Base-by-base conservation (phyloP, 1,140 invertebrate genomes). In the Drosophila parabipectinata region DNA sequence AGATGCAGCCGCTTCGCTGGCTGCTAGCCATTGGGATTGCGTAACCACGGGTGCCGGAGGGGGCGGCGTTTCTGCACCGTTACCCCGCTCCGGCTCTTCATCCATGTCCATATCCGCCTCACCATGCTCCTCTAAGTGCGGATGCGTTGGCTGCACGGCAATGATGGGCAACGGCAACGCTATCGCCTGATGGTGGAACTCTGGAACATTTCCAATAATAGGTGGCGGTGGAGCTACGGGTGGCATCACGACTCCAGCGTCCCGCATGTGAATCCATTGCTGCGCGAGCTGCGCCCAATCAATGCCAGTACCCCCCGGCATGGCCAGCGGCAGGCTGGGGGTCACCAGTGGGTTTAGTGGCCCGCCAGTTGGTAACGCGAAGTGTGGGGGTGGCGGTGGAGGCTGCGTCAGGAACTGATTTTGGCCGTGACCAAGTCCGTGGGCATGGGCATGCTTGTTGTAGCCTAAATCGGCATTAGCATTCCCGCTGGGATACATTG, bases 251-350 rank as follows among this genome's bases (percentile, higher is more conserved):
- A 92, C 26, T 90, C 89, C 89, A 14, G 94, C 94, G 91, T 98
- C 97, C 88, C 98, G 98, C 97, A 98, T 98, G 90, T 97, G 96
- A 69, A 99, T 99, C 98, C 98, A 99, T 94, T 99, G 98, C 87
- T 99, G 98, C 14, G 98, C 98, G 73, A 99, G 92, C 56, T 96
- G 95, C 30, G 97, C 98, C 98, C 98, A 99, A 92, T 99, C 98
- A 56, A 99, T 98, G 94, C 93, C 92, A 71, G 34, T 26, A 1
- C 59, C 45, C 1, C 94, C 79, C 10, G 77, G 73, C 59, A 77
- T 77, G 15, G 61, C 78, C 1, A 84, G 26, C 18, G 80, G 80
- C 10, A 83, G 50, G 12, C 34, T 28, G 39, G 45, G 21, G 94
- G 92, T 34, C 94, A 94, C 41, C 30, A 69, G 91, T 93, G 94